Percentiles rank a stretch among this genome's conserved stretches.
Evolutionary conservation across 2,797 vertebrate species (phyloP).

Genomic region (Emydoidea blandingii): DNA sequence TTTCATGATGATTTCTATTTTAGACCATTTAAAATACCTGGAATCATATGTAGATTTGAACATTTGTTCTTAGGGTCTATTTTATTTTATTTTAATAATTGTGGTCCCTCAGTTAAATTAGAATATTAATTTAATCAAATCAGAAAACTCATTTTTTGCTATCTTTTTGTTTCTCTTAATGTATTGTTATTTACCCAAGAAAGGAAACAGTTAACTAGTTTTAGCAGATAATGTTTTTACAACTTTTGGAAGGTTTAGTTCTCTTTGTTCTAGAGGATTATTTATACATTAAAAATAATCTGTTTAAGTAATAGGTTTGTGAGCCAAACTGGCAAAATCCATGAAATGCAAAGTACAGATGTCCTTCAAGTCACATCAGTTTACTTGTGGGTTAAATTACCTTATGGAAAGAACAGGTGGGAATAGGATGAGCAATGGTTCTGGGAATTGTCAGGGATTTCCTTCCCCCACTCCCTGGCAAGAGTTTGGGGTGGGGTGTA

Average conservation of each 20-base stretch:
- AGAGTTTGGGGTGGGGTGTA: no score
- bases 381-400: not conserved
- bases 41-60: not conserved
- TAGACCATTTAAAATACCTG: not conserved
- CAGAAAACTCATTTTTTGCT: not conserved
- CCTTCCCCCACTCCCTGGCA: not conserved
- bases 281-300: not conserved
- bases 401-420: not conserved
- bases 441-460: not conserved
- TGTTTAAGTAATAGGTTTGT: not conserved
- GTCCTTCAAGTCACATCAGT: not conserved
- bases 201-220: not conserved
- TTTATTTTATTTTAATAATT: not conserved
- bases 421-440: not conserved
- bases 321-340: not conserved
- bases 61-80: not conserved
- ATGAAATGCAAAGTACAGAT: not conserved
- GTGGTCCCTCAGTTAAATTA: not conserved
- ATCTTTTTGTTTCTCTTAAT: not conserved
- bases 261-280: not conserved
- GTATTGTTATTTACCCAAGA: not conserved
- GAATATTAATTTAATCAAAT: not conserved
- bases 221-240: slow-evolving; percentile 1
- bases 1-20: not conserved
- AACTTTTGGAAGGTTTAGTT: not conserved